Conservation (phyloP, 2,113 vertebrate species). For the Atlantisia rogersi region DNA sequence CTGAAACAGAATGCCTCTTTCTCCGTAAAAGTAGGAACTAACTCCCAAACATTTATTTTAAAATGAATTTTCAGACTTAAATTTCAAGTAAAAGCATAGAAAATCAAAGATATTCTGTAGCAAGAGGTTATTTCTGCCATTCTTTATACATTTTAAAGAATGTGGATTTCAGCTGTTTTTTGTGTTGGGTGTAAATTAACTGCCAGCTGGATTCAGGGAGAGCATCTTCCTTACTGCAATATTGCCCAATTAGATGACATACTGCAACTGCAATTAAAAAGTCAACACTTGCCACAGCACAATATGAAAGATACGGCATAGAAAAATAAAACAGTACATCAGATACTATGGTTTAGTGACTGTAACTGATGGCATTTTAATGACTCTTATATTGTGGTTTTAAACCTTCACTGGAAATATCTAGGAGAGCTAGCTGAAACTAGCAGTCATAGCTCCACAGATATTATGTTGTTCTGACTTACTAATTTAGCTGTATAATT, state of each 20-base stretch:
- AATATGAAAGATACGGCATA: background rate
- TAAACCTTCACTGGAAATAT: conserved; percentile 2
- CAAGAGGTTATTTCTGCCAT: background rate
- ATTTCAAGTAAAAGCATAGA: background rate
- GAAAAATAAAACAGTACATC: conserved; percentile 21
- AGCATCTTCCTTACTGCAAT: background rate
- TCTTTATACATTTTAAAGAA: background rate
- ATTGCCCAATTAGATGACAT: conserved; percentile 43
- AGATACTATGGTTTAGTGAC: conserved; percentile 48
- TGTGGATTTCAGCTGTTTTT: background rate
- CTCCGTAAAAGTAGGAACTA: background rate
- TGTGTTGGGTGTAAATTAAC: background rate
- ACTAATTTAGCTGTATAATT: background rate
- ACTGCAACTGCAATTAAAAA: conserved; percentile 40
- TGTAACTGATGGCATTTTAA: conserved; percentile 57
- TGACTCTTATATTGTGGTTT: conserved; percentile 16
- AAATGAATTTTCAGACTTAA: background rate
- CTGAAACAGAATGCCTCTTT: background rate
- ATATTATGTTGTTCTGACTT: background rate
- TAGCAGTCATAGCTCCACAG: background rate
- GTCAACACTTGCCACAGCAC: conserved; percentile 1
- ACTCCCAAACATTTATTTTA: background rate
- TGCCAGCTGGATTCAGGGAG: background rate
- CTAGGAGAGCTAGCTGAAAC: background rate
- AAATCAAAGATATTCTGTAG: background rate